Evolutionary conservation across 23 tunicate species (phyloP).

Genomic region (Phallusia fumigata): DNA sequence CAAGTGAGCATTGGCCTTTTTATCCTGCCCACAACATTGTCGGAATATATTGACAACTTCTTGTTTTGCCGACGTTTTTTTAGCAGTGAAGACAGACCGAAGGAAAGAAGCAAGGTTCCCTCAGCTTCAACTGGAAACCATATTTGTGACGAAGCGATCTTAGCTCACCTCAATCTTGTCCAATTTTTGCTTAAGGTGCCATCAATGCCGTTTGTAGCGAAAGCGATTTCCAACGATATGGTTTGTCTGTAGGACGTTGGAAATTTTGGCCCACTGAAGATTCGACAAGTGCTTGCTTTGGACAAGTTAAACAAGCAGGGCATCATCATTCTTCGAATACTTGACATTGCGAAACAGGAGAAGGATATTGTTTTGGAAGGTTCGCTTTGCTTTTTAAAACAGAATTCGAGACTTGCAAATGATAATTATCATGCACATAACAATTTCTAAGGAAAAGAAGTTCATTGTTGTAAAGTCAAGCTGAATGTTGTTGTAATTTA

Average conservation of each 20-base stretch:
- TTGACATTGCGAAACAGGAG: constrained; percentile 31
- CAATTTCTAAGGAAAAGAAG: too few species aligned
- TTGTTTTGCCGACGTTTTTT: too few species aligned
- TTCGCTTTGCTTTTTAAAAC: constrained; percentile 6
- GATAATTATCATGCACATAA: too few species aligned
- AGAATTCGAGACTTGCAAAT: too few species aligned
- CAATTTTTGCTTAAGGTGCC: constrained; percentile 20
- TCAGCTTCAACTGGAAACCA: constrained; percentile 28
- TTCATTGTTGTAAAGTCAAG: too few species aligned
- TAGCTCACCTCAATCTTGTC: constrained; percentile 36
- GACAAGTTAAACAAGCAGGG: constrained; percentile 68
- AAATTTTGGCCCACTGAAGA: constrained; percentile 64
- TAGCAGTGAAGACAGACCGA: too few species aligned
- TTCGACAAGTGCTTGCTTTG: constrained; percentile 51
- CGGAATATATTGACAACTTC: too few species aligned
- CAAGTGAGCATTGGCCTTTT: background rate
- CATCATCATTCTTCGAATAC: constrained; percentile 20
- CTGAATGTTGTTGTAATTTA: too few species aligned
- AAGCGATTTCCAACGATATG: background rate
- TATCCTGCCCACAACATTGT: too few species aligned
- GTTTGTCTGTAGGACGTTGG: constrained; percentile 63
- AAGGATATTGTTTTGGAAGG: constrained; percentile 61
- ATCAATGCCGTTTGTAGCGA: too few species aligned
- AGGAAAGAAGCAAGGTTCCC: background rate
- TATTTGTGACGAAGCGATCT: constrained; percentile 61